phyloP scores from a whole-genome alignment of 2,888 invertebrate genomes.

The Clostera curtula region DNA sequence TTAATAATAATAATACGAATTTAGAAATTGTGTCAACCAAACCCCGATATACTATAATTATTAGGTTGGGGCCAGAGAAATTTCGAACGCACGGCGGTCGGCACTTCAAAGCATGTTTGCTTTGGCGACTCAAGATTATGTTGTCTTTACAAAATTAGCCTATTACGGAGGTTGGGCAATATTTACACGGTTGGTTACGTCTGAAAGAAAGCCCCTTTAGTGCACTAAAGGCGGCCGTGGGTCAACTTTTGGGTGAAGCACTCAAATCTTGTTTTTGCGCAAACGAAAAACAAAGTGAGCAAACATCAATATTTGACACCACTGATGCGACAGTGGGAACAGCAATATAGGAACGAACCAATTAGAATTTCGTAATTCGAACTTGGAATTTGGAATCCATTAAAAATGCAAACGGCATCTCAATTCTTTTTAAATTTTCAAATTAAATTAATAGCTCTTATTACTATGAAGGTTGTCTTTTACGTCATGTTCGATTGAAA shows the following conservation, averaged over 20 bases:
- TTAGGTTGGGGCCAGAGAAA: slow-evolving; percentile 35
- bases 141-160: slow-evolving; percentile 65
- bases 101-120: slow-evolving; percentile 54
- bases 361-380: not conserved
- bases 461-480: no score
- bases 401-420: no score
- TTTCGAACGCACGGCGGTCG: slow-evolving; percentile 37
- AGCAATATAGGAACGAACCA: not conserved
- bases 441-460: no score
- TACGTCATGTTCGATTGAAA: not conserved
- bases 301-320: slow-evolving; percentile 13
- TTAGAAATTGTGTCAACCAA: slow-evolving; percentile 7
- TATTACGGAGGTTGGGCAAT: slow-evolving; percentile 53
- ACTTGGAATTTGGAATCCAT: not conserved
- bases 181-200: slow-evolving; percentile 43
- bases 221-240: slow-evolving; percentile 18
- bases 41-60: slow-evolving; percentile 9
- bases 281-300: slow-evolving; percentile 13
- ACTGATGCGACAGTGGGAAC: not conserved
- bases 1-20: no score
- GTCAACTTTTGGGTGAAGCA: slow-evolving; percentile 2
- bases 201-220: slow-evolving; percentile 37
- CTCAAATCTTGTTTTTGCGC: slow-evolving; percentile 14
- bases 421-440: no score
- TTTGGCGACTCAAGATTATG: slow-evolving; percentile 50